phyloP scores from a whole-genome alignment of 2,888 invertebrate genomes.

The Hyppa rectilinea region DNA sequence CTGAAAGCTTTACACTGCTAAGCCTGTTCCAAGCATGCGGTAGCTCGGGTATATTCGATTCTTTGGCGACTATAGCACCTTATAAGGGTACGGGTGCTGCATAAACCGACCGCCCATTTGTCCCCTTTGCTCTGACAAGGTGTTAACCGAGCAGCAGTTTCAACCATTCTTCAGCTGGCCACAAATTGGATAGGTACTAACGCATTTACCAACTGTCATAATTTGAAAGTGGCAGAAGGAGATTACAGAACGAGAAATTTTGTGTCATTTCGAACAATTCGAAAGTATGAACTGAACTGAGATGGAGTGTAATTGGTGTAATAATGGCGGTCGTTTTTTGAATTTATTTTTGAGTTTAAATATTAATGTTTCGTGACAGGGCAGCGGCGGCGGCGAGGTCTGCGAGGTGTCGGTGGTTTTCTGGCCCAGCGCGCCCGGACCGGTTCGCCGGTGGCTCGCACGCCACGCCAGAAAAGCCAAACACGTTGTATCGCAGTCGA shows the following conservation, averaged over 20 bases:
- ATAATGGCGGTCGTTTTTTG: slow-evolving; percentile 82
- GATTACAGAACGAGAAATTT: slow-evolving; percentile 68
- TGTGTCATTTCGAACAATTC: slow-evolving; percentile 72
- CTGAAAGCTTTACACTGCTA: slow-evolving; percentile 48
- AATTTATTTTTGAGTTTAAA: slow-evolving; percentile 84
- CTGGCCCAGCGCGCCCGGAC: slow-evolving; percentile 88
- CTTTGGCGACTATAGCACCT: slow-evolving; percentile 75
- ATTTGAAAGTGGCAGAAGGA: slow-evolving; percentile 67
- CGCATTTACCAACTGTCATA: slow-evolving; percentile 71
- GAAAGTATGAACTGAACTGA: slow-evolving; percentile 70
- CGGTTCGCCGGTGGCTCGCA: slow-evolving; percentile 85
- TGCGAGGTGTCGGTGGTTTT: slow-evolving; percentile 89
- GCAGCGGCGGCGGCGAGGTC: slow-evolving; percentile 79
- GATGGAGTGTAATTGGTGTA: slow-evolving; percentile 82
- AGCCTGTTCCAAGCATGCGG: slow-evolving; percentile 53
- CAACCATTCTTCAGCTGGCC: slow-evolving; percentile 74
- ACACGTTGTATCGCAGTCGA: slow-evolving; percentile 82
- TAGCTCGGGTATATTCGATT: slow-evolving; percentile 70
- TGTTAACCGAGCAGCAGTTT: slow-evolving; percentile 79
- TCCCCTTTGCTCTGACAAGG: slow-evolving; percentile 82
- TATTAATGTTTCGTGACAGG: slow-evolving; percentile 90
- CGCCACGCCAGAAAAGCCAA: slow-evolving; percentile 84
- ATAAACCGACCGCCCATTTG: slow-evolving; percentile 82
- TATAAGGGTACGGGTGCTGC: slow-evolving; percentile 81
- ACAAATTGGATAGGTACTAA: slow-evolving; percentile 73